Base-by-base conservation (phyloP, 2,888 invertebrate species). In the Axea sp. region DNA sequence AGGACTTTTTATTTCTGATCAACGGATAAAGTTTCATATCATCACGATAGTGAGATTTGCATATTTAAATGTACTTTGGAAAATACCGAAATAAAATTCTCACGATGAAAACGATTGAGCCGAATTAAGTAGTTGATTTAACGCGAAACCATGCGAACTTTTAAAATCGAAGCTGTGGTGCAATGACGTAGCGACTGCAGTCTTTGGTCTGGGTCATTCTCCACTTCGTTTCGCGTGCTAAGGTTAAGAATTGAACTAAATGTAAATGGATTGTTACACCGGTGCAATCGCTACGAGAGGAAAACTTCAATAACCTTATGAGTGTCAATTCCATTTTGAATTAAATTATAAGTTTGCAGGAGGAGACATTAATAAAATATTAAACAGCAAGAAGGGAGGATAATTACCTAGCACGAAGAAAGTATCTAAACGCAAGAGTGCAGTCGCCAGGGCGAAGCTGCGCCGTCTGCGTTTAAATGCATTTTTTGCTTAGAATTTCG, bases 281-380 rank as follows among this genome's bases (percentile, higher is more conserved):
- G 83, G 83, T 86, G 85, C 86, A 86, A 86, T 86, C 82, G 83
- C 78, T 82, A 81, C 79, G 79, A 84, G 81, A 83, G 81, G 82
- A 85, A 39, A 86, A 87, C 81, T 87, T 83, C 82, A 85, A 86
- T 86, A 86, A 87, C 84, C 85, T 87, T 86, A 86, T 86, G 80
- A 86, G 86, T 86, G 87, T 87, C 87, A 87, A 87, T 87, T 87
- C 86, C 86, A 87, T 82, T 86, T 86, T 85, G 81, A 83, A 84
- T 80, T 84, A 84, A 84, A 80, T 81, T 82, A 83, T 86, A 84
- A 84, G 82, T 86, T 85, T 80, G 79, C 79, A 81, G 78, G 79
- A 76, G 68, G 78, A 77, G 78, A 26, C 31, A 24, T 74, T 60
- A 78, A 77, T 73, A 73, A 77, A 55, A 47, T 30, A 43, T 14